Evolutionary conservation across 2,797 vertebrate species (phyloP).

Genomic region (Lepilemur septentrionalis): DNA sequence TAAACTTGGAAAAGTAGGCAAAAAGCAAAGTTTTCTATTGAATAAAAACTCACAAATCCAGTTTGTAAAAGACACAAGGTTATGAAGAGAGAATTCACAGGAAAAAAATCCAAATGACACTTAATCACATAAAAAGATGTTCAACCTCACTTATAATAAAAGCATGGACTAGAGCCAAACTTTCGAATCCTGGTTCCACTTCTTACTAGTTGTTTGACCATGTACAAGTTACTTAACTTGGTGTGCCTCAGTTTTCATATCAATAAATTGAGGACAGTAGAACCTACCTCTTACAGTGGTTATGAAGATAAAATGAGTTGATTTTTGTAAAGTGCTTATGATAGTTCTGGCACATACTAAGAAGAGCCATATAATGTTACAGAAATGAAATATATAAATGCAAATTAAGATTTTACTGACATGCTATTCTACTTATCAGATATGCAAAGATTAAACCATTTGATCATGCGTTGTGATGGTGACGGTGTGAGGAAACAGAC

Average conservation of each 20-base stretch:
- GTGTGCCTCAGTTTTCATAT: not conserved
- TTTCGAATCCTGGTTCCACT: not conserved
- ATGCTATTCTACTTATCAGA: not conserved
- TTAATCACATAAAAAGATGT: not conserved
- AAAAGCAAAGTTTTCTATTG: not conserved
- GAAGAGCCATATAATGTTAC: not conserved
- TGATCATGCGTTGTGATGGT: too few species aligned
- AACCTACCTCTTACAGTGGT: not conserved
- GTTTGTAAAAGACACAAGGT: not conserved
- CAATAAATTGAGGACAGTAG: not conserved
- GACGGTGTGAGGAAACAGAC: not conserved
- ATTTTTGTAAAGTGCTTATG: not conserved
- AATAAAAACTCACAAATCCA: not conserved
- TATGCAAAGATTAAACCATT: not conserved
- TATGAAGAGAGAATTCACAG: not conserved
- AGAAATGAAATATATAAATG: not conserved
- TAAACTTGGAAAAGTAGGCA: not conserved
- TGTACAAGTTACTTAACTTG: not conserved
- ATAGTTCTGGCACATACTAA: not conserved
- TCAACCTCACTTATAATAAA: not conserved
- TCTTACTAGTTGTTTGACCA: not conserved
- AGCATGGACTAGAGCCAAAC: not conserved
- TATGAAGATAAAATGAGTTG: not conserved
- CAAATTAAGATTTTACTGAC: not conserved
- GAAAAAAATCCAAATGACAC: not conserved